Base-by-base conservation (phyloP, 1,140 invertebrate genomes). In the Goniozus legneri region DNA sequence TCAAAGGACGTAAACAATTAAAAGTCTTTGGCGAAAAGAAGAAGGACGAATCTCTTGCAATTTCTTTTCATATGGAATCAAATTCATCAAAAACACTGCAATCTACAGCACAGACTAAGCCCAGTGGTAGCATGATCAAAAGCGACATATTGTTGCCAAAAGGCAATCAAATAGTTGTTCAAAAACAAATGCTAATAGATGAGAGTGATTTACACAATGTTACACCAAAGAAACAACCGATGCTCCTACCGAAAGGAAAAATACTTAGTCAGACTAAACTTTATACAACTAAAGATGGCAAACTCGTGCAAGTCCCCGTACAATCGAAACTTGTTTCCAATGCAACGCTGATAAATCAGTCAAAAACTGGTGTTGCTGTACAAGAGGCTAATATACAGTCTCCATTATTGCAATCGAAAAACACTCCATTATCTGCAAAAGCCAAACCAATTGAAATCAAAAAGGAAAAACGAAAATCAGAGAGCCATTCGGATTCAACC, bases 81-180 rank as follows among this genome's bases (percentile, higher is more conserved):
- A n/a, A n/a, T n/a, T n/a, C n/a, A n/a, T n/a, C n/a, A 8, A 74
- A 71, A 52, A 56, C 62, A 3, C 22, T 73, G 2, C 67, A 73
- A 54, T 72, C 71, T 12, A 71, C 69, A 7, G 75, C n/a, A n/a
- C n/a, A n/a, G n/a, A n/a, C n/a, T n/a, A n/a, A n/a, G 73, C 52
- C 66, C 71, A 61, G 71, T 75, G 3, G 75, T 75, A 44, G 68
- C 71, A 76, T 73, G 68, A 64, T 73, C 10, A 75, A 73, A 40
- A 69, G 69, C 2, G 73, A 73, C 24, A 73, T 75, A 70, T 71
- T 75, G 22, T 43, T 76, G 14, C 71, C 73, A 15, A 75, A 73
- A 46, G 67, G 69, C 8, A 67, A 69, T 14, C 69, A 73, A 49
- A 58, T n/a, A n/a, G 4, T 73, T 34, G 57, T 74, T 27, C 70